Percentiles rank a stretch among this genome's conserved stretches.
phyloP scores from a whole-genome alignment of 2,888 invertebrate genomes.

The Aspidiotus destructor region DNA sequence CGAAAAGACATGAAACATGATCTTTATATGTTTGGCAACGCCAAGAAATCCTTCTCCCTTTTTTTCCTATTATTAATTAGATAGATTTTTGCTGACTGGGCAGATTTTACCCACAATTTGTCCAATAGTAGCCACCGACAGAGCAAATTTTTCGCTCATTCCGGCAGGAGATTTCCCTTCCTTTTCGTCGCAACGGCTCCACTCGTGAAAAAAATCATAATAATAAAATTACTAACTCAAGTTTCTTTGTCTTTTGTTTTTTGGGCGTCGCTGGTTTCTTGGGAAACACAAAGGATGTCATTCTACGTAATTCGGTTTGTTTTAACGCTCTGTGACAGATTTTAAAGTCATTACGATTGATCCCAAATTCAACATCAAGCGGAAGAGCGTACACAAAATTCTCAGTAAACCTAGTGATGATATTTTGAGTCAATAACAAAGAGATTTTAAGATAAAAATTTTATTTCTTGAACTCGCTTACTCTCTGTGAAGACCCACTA shows the following conservation, averaged over 20 bases:
- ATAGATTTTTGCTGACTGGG: no score
- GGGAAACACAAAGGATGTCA: neutral
- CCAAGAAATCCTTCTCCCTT: no score
- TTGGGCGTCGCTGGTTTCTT: neutral
- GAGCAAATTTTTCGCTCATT: no score
- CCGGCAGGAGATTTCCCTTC: no score
- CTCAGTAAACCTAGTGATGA: neutral
- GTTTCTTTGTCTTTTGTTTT: neutral
- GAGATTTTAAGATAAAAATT: neutral
- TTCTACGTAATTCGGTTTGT: conserved; percentile 23
- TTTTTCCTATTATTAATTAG: no score
- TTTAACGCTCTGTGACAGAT: conserved; percentile 41
- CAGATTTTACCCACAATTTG: no score
- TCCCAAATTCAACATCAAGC: conserved; percentile 40
- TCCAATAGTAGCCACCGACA: no score
- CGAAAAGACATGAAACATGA: no score
- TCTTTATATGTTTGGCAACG: no score
- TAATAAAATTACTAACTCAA: no score
- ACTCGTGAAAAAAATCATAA: neutral
- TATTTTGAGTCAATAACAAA: no score
- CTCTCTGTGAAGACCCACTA: neutral
- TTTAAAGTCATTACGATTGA: conserved; percentile 39
- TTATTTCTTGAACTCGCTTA: neutral
- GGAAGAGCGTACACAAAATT: neutral
- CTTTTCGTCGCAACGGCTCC: neutral